phyloP scores from a whole-genome alignment of 2,888 invertebrate species.

The Iphiclides podalirius region DNA sequence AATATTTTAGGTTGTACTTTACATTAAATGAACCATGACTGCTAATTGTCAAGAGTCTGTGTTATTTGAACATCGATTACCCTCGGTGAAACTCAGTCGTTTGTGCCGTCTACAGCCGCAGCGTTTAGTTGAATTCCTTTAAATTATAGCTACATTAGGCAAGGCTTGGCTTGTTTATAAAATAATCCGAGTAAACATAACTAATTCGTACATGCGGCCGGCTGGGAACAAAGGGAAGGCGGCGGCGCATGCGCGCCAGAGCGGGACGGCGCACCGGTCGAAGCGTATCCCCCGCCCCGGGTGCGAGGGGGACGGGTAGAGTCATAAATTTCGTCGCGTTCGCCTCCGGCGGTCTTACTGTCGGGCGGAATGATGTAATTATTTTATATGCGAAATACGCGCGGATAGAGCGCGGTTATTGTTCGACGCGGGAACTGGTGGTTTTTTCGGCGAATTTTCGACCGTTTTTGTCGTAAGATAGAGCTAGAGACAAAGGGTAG shows the following conservation, averaged over 20 bases:
- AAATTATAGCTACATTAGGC: neutral
- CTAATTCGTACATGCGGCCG: conserved; percentile 8
- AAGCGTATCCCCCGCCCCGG: conserved; percentile 24
- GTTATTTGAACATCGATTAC: no score
- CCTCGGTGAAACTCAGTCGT: no score
- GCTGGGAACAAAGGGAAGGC: conserved; percentile 41
- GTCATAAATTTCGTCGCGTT: conserved; percentile 43
- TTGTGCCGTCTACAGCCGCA: no score
- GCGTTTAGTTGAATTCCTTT: no score
- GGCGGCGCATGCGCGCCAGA: conserved; percentile 41
- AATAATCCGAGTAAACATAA: conserved; percentile 15
- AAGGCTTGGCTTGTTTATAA: conserved; percentile 2
- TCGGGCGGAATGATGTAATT: conserved; percentile 17
- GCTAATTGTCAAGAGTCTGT: no score
- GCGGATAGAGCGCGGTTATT: neutral
- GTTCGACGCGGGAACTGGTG: neutral
- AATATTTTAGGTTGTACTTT: no score
- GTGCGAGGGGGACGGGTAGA: conserved; percentile 31
- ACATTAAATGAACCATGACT: no score
- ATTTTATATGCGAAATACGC: conserved; percentile 16
- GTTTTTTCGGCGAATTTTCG: neutral
- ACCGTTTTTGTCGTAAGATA: no score
- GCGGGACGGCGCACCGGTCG: conserved; percentile 36
- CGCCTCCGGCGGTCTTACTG: neutral
- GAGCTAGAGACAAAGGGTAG: no score